Evolutionary conservation across 2,797 vertebrate species (phyloP), one percentile per base, ranked within the genome.

Genomic region (Arnoldichthys spilopterus): DNA sequence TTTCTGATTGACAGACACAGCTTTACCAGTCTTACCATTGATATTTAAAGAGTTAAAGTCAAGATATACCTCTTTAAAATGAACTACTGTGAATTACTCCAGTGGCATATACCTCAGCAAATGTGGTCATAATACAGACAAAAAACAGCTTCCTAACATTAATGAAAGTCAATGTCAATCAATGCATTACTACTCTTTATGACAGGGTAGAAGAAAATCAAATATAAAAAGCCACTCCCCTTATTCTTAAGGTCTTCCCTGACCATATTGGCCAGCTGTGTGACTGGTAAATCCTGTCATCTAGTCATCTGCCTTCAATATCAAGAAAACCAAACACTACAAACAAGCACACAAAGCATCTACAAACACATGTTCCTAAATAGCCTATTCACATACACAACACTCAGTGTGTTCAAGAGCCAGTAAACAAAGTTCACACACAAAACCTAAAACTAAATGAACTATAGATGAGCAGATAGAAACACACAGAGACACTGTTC

Each of bases 231-330:
- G 62, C 37, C 51, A 26, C 45, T 53, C 24, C 24, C 24, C 32
- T 34, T 20, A 37, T 62, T 72, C 40, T 47, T 34, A 47, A 53
- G 13, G 18, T 34, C 43, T 26, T 40, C 26, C 22, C 30, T 51
- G 30, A 22, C 18, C 30, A 43, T 15, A 72, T 34, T 24, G 74
- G 11, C 9, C 64, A 49, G 53, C 16, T 74, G 59, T 73, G 28
- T 37, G 28, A 62, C 37, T 22, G 64, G n/a, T 16, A 64, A 70
- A 34, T 66, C 47, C 45, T 67, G 67, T 83, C 71, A 80, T 69
- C 26, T 71, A 32, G 12, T 74, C 56, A 73, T 26, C 56, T 77
- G 64, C 13, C 37, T 64, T 40, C 43, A 68, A 83, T 76, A 78
- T 74, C n/a, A 37, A 2, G 40, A n/a, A 47, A 77, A 77, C 43